Evolutionary conservation across 2,113 vertebrate genomes (phyloP), one percentile per base, ranked within the genome.

Genomic region (Dicentrarchus labrax): DNA sequence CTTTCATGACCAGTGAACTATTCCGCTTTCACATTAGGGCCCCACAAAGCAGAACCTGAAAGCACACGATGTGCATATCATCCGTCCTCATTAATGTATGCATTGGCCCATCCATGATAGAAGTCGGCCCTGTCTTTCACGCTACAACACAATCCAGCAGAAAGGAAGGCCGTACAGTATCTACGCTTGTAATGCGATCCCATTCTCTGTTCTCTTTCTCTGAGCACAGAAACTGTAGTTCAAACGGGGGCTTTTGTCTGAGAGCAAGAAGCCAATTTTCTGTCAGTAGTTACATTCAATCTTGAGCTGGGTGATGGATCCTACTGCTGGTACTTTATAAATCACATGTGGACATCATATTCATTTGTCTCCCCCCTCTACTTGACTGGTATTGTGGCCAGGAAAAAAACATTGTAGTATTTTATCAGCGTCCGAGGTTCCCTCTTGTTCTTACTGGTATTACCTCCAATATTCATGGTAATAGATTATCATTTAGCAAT

Each of bases 11-110:
- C 75, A 76, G 65, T 92, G 91, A 92, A 92, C 86, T 90, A 54
- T 88, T 90, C 82, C 59, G 57, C 81, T 90, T 92, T 91, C 72
- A 82, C 83, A 89, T 88, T 83, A 87, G 39, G 59, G 47, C 68
- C 43, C 21, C 47, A 47, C 84, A 83, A 89, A 87, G 87, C 77
- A 47, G 61, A 88, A 77, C 56, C 71, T 82, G 85, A 90, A 87
- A 89, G 86, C 87, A 86, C 89, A 89, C 21, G 76, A 88, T 75
- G 85, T 73, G 89, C 69, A 74, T 61, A 85, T 92, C 69, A 88
- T 70, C 84, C 64, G 22, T 56, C 82, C 84, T 89, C 84, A 92
- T 94, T 91, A 92, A 93, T 86, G 89, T 85, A 94, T 93, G 86
- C 83, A 92, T 84, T 53, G 22, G 66, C 45, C 79, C 85, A 74